These are phyloP conservation scores for Poeciliopsis presidionis DNA, from an alignment of 2,797 vertebrate genomes.

Conservation along the genomic window DNA sequence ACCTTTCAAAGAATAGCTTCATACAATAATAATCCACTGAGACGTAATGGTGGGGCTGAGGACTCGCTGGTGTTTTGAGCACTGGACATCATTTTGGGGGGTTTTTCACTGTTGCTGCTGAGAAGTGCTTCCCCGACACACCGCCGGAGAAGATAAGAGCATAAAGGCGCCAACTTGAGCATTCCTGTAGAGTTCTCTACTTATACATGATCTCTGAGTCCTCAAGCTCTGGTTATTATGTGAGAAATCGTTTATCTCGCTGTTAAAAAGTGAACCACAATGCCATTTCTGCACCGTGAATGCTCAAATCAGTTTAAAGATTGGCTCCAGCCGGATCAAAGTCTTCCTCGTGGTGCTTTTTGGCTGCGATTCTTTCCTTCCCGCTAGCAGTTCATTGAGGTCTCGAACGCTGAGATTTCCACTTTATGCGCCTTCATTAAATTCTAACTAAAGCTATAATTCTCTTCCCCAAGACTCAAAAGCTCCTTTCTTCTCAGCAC, in stretches of 20 bases:
- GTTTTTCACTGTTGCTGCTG: conserved; percentile 33
- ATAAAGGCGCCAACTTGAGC: conserved; percentile 18
- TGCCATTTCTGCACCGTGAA: conserved; percentile 19
- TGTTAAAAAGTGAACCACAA: conserved; percentile 32
- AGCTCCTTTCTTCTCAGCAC: conserved; percentile 41
- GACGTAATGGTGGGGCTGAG: neutral
- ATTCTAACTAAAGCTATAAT: conserved; percentile 57
- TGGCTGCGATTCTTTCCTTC: conserved; percentile 30
- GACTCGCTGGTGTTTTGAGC: conserved; percentile 9
- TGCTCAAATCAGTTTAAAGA: conserved; percentile 42
- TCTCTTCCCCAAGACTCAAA: conserved; percentile 55
- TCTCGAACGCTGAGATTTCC: conserved; percentile 52
- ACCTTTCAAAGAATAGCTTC: conserved; percentile 74
- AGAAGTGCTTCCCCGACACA: conserved; percentile 37
- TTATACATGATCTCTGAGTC: conserved; percentile 24
- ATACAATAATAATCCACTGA: conserved; percentile 68
- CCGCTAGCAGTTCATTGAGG: conserved; percentile 39
- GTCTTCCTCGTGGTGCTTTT: conserved; percentile 31
- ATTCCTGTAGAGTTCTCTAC: conserved; percentile 16
- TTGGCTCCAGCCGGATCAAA: conserved; percentile 39
- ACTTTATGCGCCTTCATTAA: conserved; percentile 66
- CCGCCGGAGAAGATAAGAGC: conserved; percentile 48
- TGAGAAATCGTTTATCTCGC: conserved; percentile 31
- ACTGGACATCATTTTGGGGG: conserved; percentile 41
- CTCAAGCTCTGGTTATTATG: conserved; percentile 30